Conservation (phyloP, 2,888 invertebrate genomes). For the Campoletis raptor region DNA sequence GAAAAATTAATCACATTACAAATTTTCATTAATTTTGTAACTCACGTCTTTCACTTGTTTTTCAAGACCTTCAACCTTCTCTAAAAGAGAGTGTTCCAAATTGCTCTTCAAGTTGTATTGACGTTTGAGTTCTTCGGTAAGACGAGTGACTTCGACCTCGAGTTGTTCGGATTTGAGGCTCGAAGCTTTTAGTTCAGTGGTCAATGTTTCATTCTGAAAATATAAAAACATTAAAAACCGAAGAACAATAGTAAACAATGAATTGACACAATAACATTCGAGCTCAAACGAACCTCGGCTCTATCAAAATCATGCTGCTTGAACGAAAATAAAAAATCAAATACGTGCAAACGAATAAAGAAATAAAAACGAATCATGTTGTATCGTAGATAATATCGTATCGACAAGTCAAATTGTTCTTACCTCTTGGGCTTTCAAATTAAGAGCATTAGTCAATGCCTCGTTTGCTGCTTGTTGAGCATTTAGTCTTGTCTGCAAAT, state of each 20-base stretch:
- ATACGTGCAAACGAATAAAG: constrained; percentile 48
- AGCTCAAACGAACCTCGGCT: constrained; percentile 76
- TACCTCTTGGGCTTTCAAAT: constrained; percentile 84
- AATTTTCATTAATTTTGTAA: constrained; percentile 53
- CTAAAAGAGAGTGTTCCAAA: constrained; percentile 86
- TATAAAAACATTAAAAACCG: constrained; percentile 3
- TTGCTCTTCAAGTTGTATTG: constrained; percentile 86
- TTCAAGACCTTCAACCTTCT: constrained; percentile 86
- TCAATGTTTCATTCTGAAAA: constrained; percentile 83
- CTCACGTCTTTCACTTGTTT: constrained; percentile 87
- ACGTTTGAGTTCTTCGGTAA: constrained; percentile 79
- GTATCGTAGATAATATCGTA: background rate
- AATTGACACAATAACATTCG: background rate
- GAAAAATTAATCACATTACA: constrained; percentile 15
- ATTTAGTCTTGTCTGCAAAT: constrained; percentile 88
- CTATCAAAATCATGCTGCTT: constrained; percentile 79
- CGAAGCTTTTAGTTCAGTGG: constrained; percentile 83
- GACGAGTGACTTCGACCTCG: constrained; percentile 79
- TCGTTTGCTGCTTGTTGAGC: constrained; percentile 88
- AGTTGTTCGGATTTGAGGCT: constrained; percentile 83
- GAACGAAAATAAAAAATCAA: constrained; percentile 66
- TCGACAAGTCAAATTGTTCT: constrained; percentile 30
- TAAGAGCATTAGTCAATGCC: constrained; percentile 83
- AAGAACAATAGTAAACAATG: constrained; percentile 5
- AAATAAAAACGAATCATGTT: constrained; percentile 24